Percentiles rank a stretch among this genome's conserved stretches.
Conservation (phyloP, 2,888 invertebrate genomes). For the Dynastes tityus region DNA sequence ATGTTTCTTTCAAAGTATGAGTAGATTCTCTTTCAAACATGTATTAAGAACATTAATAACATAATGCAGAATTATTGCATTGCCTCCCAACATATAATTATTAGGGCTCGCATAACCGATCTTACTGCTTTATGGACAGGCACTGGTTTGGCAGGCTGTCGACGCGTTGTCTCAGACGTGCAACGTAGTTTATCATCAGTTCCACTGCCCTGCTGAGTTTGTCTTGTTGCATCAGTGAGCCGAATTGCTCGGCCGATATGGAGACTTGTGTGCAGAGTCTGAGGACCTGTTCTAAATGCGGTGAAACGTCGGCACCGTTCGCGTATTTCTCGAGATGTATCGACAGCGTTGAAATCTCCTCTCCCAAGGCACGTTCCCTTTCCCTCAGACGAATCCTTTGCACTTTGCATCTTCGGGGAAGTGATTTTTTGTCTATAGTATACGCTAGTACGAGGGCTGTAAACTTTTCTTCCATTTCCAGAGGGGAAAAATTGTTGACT, state of each 20-base stretch:
- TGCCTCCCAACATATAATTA: no score
- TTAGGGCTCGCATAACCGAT: no score
- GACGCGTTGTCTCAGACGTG: slow-evolving; percentile 41
- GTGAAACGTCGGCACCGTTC: slow-evolving; percentile 18
- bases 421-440: slow-evolving; percentile 50
- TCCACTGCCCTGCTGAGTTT: slow-evolving; percentile 47
- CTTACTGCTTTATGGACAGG: slow-evolving; percentile 48
- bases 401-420: slow-evolving; percentile 40
- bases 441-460: slow-evolving; percentile 50
- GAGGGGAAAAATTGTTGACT: slow-evolving; percentile 38
- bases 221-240: slow-evolving; percentile 52
- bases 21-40: no score
- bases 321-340: slow-evolving; percentile 30
- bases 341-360: slow-evolving; percentile 29
- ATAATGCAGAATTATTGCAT: no score
- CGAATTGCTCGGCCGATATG: slow-evolving; percentile 55
- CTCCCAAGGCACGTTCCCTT: slow-evolving; percentile 35
- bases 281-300: slow-evolving; percentile 44
- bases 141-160: slow-evolving; percentile 45
- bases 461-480: slow-evolving; percentile 53
- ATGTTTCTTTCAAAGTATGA: no score
- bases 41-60: no score
- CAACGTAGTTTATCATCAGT: slow-evolving; percentile 54
- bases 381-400: slow-evolving; percentile 42
- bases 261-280: slow-evolving; percentile 45